Evolutionary conservation across 1,140 invertebrate species (phyloP), one percentile per base, ranked within the genome.

Genomic region (Platyscapa corneri): DNA sequence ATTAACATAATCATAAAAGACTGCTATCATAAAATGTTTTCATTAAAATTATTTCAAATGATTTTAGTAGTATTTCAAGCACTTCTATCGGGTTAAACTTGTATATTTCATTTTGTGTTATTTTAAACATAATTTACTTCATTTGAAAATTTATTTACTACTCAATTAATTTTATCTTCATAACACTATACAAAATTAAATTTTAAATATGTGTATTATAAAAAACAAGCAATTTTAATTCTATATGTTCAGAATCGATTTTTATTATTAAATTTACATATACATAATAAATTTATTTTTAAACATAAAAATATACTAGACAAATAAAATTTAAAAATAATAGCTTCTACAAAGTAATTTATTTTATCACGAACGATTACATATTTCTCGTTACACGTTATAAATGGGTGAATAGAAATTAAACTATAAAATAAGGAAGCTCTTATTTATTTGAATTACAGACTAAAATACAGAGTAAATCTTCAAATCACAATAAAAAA

Each of bases 301-400:
- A 30, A 76, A 82, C 84, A 64, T 65, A 42, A 81, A 85, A 85
- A 81, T 85, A 67, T 76, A n/a, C 49, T 82, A 23, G 75, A 20
- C 32, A 16, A 76, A 81, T 75, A 39, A 81, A 85, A 74, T 76
- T 70, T 10, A 37, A 85, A 85, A 85, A 85, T 85, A 85, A 60
- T 82, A 85, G 37, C 75, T 80, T 75, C 53, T 81, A 81, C 76
- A 67, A 42, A n/a, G 7, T 76, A 37, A 12, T 80, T 80, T 20
- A 46, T n/a, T 80, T n/a, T 27, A 60, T 77, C 34, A 64, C 30
- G 74, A 64, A 80, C 7, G 53, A 74, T 75, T 64, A 80, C 0
- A 75, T 3, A 46, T 76, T 67, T 10, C 53, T 53, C 39, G 16
- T 49, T 27, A 27, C 10, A 60, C 56, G 27, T 60, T 60, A 14